Percentiles rank a stretch among this genome's conserved stretches.
Conservation (phyloP, 2,113 vertebrate genomes). For the Tichodroma muraria region DNA sequence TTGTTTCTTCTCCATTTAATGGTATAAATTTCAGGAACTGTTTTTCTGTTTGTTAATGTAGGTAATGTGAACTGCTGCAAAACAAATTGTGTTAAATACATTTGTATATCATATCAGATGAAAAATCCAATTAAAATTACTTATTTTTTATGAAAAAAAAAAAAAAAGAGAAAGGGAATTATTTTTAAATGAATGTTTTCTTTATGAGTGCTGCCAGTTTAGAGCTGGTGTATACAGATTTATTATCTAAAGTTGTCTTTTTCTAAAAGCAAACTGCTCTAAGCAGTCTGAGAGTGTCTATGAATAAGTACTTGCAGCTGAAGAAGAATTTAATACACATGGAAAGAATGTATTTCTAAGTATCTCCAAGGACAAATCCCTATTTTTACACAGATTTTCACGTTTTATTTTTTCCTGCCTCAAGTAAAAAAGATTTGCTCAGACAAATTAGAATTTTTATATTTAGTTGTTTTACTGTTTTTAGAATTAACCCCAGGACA, state of each 20-base stretch:
- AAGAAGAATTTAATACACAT: neutral
- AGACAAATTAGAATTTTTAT: neutral
- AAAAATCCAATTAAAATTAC: neutral
- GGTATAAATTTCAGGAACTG: neutral
- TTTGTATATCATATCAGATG: neutral
- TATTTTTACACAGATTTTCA: neutral
- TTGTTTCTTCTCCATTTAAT: slow-evolving; percentile 1
- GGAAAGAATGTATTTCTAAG: neutral
- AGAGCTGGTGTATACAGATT: neutral
- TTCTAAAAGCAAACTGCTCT: neutral
- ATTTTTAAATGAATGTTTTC: neutral
- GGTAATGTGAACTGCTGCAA: neutral
- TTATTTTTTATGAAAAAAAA: neutral
- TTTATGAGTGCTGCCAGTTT: neutral
- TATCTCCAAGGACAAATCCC: neutral
- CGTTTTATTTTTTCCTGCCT: neutral
- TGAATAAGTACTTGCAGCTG: neutral
- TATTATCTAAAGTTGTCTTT: neutral
- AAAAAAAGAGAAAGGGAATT: neutral
- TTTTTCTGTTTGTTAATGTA: neutral
- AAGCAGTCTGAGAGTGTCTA: neutral
- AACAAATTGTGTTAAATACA: neutral
- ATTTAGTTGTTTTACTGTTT: neutral
- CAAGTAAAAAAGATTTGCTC: neutral
- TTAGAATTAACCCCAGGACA: neutral